A percentile compares a stretch with the other conserved stretches of the same genome.
phyloP scores from a whole-genome alignment of 2,113 vertebrate species.

The Eira barbara region DNA sequence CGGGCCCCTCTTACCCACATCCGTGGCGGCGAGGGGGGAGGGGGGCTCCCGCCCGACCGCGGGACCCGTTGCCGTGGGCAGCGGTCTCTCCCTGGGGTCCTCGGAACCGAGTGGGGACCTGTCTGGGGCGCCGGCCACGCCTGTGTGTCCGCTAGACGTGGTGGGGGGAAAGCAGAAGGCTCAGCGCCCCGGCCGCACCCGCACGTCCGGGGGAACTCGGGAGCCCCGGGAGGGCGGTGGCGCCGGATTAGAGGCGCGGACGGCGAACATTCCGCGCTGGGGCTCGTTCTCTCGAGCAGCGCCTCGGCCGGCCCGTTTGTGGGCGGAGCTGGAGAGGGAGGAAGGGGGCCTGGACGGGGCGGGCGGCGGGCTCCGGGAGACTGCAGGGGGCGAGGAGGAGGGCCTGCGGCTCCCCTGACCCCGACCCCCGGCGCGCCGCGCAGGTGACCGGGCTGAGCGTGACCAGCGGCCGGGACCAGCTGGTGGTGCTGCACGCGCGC shows the following conservation, averaged over 20 bases:
- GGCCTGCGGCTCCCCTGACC: not conserved
- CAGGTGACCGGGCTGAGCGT: conserved; percentile 91
- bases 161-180: not conserved
- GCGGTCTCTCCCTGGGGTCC: not conserved
- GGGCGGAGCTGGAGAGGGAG: not conserved
- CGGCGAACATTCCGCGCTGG: not conserved
- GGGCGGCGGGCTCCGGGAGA: not conserved
- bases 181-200: not conserved
- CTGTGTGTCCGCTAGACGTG: not conserved
- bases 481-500: conserved; percentile 89
- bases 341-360: not conserved
- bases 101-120: not conserved
- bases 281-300: not conserved
- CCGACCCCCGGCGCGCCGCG: fast-evolving
- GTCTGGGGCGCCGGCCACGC: not conserved
- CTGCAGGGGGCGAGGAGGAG: fast-evolving
- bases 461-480: conserved; percentile 89
- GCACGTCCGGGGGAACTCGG: not conserved
- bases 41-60: not conserved
- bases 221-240: not conserved
- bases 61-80: not conserved
- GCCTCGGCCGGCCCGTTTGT: not conserved
- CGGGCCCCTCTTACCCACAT: not conserved
- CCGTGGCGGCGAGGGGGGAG: not conserved
- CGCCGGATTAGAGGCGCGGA: too few relatives aligned